These are phyloP conservation scores for Oxyura jamaicensis DNA, from an alignment of 2,113 vertebrate species.

Conservation along the genomic window DNA sequence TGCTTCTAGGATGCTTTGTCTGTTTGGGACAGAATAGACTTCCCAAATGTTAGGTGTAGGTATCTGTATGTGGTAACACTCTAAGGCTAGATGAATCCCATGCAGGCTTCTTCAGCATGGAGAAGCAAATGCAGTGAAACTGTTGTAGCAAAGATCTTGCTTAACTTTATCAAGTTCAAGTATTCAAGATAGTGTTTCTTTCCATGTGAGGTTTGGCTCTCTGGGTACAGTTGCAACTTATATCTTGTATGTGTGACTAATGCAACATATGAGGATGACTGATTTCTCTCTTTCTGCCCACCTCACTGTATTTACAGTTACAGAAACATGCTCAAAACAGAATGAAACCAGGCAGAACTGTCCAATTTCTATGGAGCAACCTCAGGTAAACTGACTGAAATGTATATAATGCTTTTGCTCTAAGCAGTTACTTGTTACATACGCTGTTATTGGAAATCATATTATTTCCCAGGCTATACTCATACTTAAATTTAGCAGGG, in stretches of 20 bases:
- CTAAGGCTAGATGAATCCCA: background rate
- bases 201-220: background rate
- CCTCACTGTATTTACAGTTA: background rate
- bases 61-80: background rate
- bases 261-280: background rate
- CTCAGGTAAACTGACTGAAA: conserved; percentile 66
- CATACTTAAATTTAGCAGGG: too few species aligned
- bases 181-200: background rate
- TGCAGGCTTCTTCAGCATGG: background rate
- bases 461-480: too few species aligned
- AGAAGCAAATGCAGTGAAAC: background rate
- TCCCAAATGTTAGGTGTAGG: background rate
- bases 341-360: conserved; percentile 31
- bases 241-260: background rate
- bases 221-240: background rate
- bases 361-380: conserved; percentile 35
- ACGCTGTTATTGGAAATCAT: background rate
- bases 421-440: background rate
- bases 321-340: conserved; percentile 65
- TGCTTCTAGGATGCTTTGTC: background rate
- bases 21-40: background rate
- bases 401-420: background rate
- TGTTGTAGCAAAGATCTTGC: background rate
- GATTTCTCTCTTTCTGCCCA: background rate
- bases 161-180: background rate